phyloP scores from a whole-genome alignment of 1,140 invertebrate species.

The Catajapyx aquilonaris region DNA sequence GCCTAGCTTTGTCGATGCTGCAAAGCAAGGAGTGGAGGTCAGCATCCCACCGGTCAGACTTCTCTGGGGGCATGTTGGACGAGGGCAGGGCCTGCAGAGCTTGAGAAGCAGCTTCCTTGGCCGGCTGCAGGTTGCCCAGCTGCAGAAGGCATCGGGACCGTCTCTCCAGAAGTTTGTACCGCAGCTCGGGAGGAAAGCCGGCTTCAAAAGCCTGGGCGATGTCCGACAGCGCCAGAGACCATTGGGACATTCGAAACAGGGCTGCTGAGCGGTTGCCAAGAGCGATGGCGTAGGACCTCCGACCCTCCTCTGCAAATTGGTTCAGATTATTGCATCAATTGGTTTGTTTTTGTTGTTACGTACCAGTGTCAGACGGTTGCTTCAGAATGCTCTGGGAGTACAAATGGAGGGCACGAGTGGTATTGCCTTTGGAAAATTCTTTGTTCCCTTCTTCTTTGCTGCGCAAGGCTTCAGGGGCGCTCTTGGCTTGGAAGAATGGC shows the following conservation, averaged over 20 bases:
- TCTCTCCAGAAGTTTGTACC: constrained; percentile 56
- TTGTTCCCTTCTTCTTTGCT: no score
- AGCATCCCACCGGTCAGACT: neutral
- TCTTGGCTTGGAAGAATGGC: no score
- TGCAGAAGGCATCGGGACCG: no score
- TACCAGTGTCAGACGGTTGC: neutral
- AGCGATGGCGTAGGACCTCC: constrained; percentile 44
- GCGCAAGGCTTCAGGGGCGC: no score
- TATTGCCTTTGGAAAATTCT: no score
- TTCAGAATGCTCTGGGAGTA: neutral
- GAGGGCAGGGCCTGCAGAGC: neutral
- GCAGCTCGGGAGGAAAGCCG: constrained; percentile 48
- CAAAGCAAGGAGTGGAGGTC: neutral
- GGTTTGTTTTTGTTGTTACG: neutral
- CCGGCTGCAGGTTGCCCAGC: neutral
- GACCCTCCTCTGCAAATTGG: neutral
- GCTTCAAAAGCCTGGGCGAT: constrained; percentile 41
- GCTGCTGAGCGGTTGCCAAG: constrained; percentile 74
- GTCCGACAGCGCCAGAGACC: constrained; percentile 41
- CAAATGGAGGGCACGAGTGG: no score
- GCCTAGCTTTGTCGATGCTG: neutral
- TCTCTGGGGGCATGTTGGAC: neutral
- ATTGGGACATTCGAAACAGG: constrained; percentile 52
- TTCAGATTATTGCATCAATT: neutral
- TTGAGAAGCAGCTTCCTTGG: neutral